Evolutionary conservation across 2,888 invertebrate genomes (phyloP).

Genomic region (Yponomeuta plumbellus): DNA sequence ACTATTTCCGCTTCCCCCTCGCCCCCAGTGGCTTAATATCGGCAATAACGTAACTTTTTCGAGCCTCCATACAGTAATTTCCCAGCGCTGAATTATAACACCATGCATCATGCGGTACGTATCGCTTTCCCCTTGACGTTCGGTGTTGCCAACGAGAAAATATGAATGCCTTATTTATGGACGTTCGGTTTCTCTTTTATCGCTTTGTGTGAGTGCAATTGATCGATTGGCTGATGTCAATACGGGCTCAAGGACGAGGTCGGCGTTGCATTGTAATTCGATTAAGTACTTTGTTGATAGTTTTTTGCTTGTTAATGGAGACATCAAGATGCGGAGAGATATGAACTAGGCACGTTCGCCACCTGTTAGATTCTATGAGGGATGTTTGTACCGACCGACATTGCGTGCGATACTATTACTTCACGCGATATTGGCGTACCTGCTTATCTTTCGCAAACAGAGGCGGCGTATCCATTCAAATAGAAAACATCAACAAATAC

Average conservation of each 20-base stretch:
- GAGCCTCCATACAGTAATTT: slow-evolving; percentile 40
- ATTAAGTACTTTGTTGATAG: background rate
- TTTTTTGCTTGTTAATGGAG: background rate
- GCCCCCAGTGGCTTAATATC: slow-evolving; percentile 49
- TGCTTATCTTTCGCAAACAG: background rate
- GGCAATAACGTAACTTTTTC: slow-evolving; percentile 58
- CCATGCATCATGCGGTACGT: slow-evolving; percentile 53
- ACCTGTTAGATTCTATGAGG: background rate
- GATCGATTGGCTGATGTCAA: background rate
- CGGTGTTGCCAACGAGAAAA: slow-evolving; percentile 29
- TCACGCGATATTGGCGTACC: background rate
- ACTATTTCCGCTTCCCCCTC: slow-evolving; percentile 39
- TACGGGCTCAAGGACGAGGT: background rate
- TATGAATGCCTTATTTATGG: slow-evolving; percentile 24
- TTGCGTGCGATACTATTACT: background rate
- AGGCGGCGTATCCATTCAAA: background rate
- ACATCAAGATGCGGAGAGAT: background rate
- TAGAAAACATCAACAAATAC: background rate
- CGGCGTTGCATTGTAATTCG: background rate
- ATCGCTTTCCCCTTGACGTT: slow-evolving; percentile 28
- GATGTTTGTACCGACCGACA: background rate
- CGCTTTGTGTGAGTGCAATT: background rate
- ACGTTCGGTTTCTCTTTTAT: background rate
- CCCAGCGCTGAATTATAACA: slow-evolving; percentile 54
- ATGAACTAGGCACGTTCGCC: background rate